A percentile compares a stretch with the other conserved stretches of the same genome.
Conservation (phyloP, 92 coral and sea anemone genomes). For the Epizoanthus ramosus region DNA sequence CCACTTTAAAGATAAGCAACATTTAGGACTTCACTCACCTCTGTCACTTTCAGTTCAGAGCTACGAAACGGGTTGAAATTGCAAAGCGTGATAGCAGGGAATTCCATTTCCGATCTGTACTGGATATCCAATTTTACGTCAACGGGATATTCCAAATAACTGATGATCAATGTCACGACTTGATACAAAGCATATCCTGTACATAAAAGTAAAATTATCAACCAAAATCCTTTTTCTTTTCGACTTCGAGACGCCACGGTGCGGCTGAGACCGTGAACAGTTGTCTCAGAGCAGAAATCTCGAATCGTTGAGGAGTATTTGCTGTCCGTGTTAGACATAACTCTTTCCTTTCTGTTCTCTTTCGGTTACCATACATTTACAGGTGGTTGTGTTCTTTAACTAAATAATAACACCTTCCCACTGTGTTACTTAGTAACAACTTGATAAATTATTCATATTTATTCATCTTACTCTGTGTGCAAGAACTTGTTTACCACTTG, state of each 20-base stretch:
- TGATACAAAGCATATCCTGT: slow-evolving; percentile 37
- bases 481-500: too few species aligned
- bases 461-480: too few species aligned
- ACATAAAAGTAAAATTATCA: slow-evolving; percentile 17
- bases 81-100: slow-evolving; percentile 60
- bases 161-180: background rate
- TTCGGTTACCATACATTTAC: too few species aligned
- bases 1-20: background rate
- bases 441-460: too few species aligned
- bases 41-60: background rate
- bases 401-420: too few species aligned
- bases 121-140: slow-evolving; percentile 26
- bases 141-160: slow-evolving; percentile 34
- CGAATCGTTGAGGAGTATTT: slow-evolving; percentile 5
- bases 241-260: slow-evolving; percentile 31
- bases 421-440: too few species aligned
- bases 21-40: background rate
- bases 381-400: too few species aligned
- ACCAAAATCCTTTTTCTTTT: slow-evolving; percentile 42
- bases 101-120: background rate
- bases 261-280: slow-evolving; percentile 30
- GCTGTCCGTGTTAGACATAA: slow-evolving; percentile 19
- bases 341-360: background rate
- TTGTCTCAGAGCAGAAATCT: slow-evolving; percentile 31
- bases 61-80: slow-evolving; percentile 44